Conservation (phyloP, 2,888 invertebrate species). For the Agrochola circellaris region DNA sequence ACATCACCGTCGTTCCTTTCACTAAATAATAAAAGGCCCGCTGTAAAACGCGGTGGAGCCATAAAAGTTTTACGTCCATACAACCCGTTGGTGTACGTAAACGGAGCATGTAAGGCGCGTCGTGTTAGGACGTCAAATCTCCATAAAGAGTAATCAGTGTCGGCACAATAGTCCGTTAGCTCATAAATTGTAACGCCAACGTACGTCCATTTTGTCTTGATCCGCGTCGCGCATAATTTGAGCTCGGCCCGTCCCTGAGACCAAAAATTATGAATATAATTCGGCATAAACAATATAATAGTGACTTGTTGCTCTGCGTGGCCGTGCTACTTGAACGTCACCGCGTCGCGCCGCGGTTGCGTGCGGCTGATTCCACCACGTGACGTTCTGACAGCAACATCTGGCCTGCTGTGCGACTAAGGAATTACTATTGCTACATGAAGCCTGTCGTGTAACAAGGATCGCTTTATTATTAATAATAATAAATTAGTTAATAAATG, state of each 20-base stretch:
- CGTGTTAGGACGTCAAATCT: slow-evolving; percentile 85
- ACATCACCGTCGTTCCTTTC: slow-evolving; percentile 90
- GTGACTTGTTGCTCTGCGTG: slow-evolving; percentile 67
- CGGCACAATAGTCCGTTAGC: slow-evolving; percentile 82
- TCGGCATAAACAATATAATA: slow-evolving; percentile 63
- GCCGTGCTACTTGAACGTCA: slow-evolving; percentile 50
- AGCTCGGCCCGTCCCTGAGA: slow-evolving; percentile 53
- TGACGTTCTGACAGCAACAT: slow-evolving; percentile 66
- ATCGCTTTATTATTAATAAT: slow-evolving; percentile 41
- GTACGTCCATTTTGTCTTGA: slow-evolving; percentile 76
- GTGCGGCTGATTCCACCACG: slow-evolving; percentile 62
- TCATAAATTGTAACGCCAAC: slow-evolving; percentile 84
- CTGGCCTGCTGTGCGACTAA: slow-evolving; percentile 63
- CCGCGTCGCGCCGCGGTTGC: slow-evolving; percentile 56
- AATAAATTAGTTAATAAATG: slow-evolving; percentile 37
- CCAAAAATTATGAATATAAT: slow-evolving; percentile 67
- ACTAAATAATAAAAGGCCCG: slow-evolving; percentile 91
- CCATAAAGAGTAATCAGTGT: slow-evolving; percentile 89
- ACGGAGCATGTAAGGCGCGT: slow-evolving; percentile 81
- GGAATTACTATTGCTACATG: slow-evolving; percentile 59
- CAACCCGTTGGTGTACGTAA: slow-evolving; percentile 88
- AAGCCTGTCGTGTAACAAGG: slow-evolving; percentile 37
- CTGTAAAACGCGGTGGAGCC: slow-evolving; percentile 89
- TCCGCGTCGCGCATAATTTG: slow-evolving; percentile 64
- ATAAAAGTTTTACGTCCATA: slow-evolving; percentile 90